Base-by-base conservation (phyloP, 2,888 invertebrate genomes). In the Caenorhabditis japonica region DNA sequence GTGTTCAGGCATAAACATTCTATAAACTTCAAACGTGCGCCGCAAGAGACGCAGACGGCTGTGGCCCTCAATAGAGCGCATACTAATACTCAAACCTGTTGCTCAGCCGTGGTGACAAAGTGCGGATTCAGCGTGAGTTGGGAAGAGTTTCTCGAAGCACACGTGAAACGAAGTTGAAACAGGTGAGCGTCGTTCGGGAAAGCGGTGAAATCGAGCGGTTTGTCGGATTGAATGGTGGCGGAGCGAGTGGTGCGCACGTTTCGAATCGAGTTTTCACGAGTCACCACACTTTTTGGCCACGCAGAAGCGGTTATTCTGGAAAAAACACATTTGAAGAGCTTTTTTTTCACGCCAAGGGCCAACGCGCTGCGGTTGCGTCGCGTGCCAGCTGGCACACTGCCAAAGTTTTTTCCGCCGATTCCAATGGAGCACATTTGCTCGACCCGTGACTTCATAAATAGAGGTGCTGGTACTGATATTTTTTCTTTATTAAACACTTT, bases 91-190 rank as follows among this genome's bases (percentile, higher is more conserved):
- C 5, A 5, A 7, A 71, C 71, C 53, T 59, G 39, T 52, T 64
- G 44, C 23, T 51, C 47, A 27, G 36, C 44, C 10, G 64, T 27
- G 8, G 47, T 27, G 0, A 69, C 66, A 44, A 73, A 69, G 61
- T 76, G 76, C 12, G 76, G 76, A 41, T 73, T 70, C 15, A 76
- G 41, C 1, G 72, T 51, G 15, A 76, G 27, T 36, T 66, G 59
- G 4, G 76, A 73, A 17, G 76, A 64, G 33, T 76, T 76, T 27
- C 39, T 43, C 0, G 51, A 47, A 8, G 43, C 55, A 1, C 73
- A 73, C 12, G 69, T 69, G 39, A 73, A 73, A 10, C 60, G 49
- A n/a, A 76, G 36, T 38, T 73, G 64, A 36, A 73, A 64, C 2
- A 51, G 13, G 46, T 73, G 73, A 47, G 23, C 23, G 43, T 76